Evolutionary conservation across 2,113 vertebrate genomes (phyloP).

Genomic region (Heterocephalus glaber): DNA sequence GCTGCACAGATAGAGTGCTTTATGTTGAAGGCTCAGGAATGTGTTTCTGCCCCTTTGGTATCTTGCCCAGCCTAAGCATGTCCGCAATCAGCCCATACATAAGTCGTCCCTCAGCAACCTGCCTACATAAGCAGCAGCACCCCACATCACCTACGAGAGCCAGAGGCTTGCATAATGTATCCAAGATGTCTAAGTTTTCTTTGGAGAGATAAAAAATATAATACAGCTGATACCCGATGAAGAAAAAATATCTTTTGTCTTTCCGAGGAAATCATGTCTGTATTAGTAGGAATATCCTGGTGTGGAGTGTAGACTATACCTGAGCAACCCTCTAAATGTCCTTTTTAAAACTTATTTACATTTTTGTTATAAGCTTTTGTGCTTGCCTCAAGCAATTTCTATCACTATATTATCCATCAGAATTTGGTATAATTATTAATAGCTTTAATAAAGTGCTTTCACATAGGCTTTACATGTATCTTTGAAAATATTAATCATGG

Average conservation of each 20-base stretch:
- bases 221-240: not conserved
- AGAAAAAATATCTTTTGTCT: not conserved
- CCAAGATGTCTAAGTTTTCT: not conserved
- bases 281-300: not conserved
- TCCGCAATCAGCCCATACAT: not conserved
- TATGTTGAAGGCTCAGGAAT: constrained; percentile 16
- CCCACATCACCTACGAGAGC: not conserved
- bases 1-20: not conserved
- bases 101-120: not conserved
- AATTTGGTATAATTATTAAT: constrained; percentile 66
- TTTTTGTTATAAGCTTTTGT: constrained; percentile 58
- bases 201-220: not conserved
- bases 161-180: not conserved
- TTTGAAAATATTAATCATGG: constrained; percentile 51
- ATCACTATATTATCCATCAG: not conserved
- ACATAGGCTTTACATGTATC: not conserved
- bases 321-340: constrained; percentile 33
- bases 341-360: constrained; percentile 59
- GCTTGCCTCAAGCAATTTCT: not conserved
- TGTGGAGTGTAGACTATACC: constrained; percentile 43
- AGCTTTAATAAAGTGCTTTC: constrained; percentile 29
- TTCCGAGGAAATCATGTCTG: not conserved
- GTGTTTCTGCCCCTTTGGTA: constrained; percentile 28
- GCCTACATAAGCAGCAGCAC: not conserved
- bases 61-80: not conserved